Evolutionary conservation across 2,113 vertebrate genomes (phyloP).

Genomic region (Rutilus rutilus): DNA sequence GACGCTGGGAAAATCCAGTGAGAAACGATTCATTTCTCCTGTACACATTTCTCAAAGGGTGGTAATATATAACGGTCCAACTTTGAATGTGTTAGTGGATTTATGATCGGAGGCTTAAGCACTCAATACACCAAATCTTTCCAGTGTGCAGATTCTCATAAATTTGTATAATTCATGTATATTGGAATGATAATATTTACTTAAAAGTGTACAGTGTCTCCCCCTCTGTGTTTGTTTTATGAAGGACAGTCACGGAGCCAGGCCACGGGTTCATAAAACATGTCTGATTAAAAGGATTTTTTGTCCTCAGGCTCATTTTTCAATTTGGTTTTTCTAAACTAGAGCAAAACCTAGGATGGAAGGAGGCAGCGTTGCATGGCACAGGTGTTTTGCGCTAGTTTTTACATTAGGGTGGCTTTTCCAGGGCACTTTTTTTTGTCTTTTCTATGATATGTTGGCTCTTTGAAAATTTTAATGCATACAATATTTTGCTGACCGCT

Average conservation of each 20-base stretch:
- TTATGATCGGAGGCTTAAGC: slow-evolving; percentile 9
- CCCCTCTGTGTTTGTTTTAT: slow-evolving; percentile 33
- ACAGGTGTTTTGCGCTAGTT: neutral
- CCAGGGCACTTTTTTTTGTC: neutral
- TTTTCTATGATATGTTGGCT: neutral
- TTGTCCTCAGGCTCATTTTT: slow-evolving; percentile 49
- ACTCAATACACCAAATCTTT: neutral
- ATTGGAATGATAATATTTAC: slow-evolving; percentile 8
- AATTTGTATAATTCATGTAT: neutral
- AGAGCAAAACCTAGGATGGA: slow-evolving; percentile 42
- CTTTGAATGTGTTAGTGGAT: neutral
- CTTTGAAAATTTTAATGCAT: neutral
- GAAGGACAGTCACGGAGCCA: slow-evolving; percentile 16
- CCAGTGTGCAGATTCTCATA: neutral
- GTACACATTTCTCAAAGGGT: slow-evolving; percentile 23
- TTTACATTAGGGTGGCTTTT: neutral
- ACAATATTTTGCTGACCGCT: neutral
- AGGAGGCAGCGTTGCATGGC: neutral
- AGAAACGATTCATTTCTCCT: slow-evolving; percentile 24
- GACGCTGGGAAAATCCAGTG: neutral
- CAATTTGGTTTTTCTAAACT: slow-evolving; percentile 35
- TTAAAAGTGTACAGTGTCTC: neutral
- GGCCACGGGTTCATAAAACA: slow-evolving; percentile 35
- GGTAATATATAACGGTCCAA: neutral
- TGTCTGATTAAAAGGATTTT: slow-evolving; percentile 41